Evolutionary conservation across 1,140 invertebrate species (phyloP), one percentile per base, ranked within the genome.

Genomic region (Vanessa tameamea): DNA sequence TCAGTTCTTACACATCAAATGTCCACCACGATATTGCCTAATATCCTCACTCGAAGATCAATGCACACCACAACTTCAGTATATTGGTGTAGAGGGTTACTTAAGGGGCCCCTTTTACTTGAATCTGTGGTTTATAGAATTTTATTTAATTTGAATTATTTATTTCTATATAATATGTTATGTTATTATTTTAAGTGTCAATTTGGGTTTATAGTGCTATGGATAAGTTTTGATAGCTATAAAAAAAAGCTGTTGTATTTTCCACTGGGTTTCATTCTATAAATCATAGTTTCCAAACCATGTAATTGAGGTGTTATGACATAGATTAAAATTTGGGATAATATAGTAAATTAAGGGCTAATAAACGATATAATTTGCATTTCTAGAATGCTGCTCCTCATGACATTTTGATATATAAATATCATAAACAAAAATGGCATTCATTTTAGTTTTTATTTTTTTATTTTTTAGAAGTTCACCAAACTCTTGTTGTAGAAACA

Each of bases 61-160:
- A 75, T 75, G 75, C 69, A 73, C 75, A 75, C 83, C 84, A 83
- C 80, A 78, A 64, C 76, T 73, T 76, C 82, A 79, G 80, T 87
- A 84, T 82, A 84, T 78, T 86, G 89, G 89, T 91, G 87, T 91
- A 91, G 89, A 78, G 89, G 89, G 89, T 76, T 86, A 83, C 79
- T 70, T 83, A 77, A 85, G 83, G 86, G 81, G 84, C 83, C 79
- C 78, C 73, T 71, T 76, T 61, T 67, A 72, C 72, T 68, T 75
- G 66, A 74, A 80, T 63, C 70, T 78, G 71, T 79, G 80, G 79
- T 81, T 81, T 81, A 78, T 79, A 74, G 64, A 51, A 64, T 68
- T 11, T 11, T 23, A 57, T 57, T 57, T 26, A 57, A n/a, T n/a
- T n/a, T 53, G 3, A 13, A 50, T 14, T 50, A 14, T 50, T 50